These are phyloP conservation scores for Formica aserva DNA, from an alignment of 2,888 invertebrate species.

Conservation along the genomic window DNA sequence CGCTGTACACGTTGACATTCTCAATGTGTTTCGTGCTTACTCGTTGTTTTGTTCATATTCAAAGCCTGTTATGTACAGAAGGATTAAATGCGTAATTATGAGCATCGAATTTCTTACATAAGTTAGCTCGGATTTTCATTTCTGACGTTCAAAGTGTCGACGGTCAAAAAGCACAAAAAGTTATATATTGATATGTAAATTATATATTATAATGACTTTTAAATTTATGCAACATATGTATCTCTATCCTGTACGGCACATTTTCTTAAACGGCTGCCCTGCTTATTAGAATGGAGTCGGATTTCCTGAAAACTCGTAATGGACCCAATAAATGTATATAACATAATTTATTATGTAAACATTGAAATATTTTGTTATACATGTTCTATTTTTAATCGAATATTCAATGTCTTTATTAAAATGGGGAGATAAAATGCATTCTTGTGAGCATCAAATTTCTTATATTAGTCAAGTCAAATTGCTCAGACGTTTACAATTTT, in stretches of 20 bases:
- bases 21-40: background rate
- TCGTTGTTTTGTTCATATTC: background rate
- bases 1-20: background rate
- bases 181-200: no score
- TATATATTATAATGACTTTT: background rate
- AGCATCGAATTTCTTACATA: background rate
- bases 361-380: background rate
- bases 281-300: slow-evolving; percentile 65
- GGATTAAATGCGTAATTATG: background rate
- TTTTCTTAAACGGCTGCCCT: background rate
- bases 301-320: background rate
- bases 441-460: background rate
- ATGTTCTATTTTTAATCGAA: background rate
- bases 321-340: background rate
- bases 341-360: background rate
- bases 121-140: no score
- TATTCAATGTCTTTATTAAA: no score
- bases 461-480: background rate
- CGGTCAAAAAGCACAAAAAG: no score
- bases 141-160: no score
- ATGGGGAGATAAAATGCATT: no score
- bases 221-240: background rate
- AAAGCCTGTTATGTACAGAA: background rate
- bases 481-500: no score
- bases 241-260: background rate